Percentiles rank a stretch among this genome's conserved stretches.
These are phyloP conservation scores for Phenganax stokvisi DNA, from an alignment of 92 coral and sea anemone species.

Conservation along the genomic window DNA sequence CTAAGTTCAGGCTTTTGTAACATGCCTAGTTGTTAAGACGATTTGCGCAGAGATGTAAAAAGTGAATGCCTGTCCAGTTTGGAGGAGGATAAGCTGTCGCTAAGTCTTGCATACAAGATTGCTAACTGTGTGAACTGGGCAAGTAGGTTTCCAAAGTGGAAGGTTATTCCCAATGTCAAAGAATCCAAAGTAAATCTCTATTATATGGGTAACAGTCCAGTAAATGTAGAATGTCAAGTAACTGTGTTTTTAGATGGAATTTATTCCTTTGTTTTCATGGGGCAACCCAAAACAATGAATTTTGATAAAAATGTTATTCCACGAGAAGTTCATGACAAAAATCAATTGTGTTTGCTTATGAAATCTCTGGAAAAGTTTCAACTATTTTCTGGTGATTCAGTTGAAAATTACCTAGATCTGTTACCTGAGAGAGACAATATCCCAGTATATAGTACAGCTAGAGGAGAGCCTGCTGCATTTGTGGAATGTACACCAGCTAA, in stretches of 20 bases:
- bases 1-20: not conserved
- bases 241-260: not conserved
- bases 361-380: not conserved
- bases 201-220: conserved; percentile 10
- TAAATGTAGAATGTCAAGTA: conserved; percentile 8
- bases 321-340: not conserved
- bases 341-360: not conserved
- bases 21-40: not conserved
- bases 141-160: conserved; percentile 25
- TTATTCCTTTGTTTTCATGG: not conserved
- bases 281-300: not conserved
- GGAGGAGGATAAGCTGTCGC: conserved; percentile 1
- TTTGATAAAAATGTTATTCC: not conserved
- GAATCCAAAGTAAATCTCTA: not conserved
- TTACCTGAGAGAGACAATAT: not conserved
- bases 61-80: conserved; percentile 16
- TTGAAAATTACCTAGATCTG: not conserved
- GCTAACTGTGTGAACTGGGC: not conserved
- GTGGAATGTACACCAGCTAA: not conserved
- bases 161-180: conserved; percentile 6
- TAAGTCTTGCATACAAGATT: conserved; percentile 21
- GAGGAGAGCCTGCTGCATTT: conserved; percentile 6
- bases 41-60: conserved; percentile 2
- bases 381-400: not conserved
- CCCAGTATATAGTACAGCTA: not conserved